Evolutionary conservation across 2,113 vertebrate species (phyloP).

Genomic region (Dasyurus viverrinus): DNA sequence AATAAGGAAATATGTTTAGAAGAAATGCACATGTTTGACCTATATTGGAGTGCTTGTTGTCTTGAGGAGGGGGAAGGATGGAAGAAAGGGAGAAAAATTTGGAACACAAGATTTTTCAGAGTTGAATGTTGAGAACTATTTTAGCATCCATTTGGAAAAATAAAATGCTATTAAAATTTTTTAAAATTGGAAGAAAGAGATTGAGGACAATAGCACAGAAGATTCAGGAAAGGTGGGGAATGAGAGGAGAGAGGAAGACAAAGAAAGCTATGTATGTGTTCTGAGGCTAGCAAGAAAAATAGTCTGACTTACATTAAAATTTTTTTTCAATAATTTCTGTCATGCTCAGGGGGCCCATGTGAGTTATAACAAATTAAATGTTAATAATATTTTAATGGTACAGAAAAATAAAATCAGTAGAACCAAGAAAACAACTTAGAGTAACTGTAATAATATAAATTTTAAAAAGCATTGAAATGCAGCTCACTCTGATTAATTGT

Average conservation of each 20-base stretch:
- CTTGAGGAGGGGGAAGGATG: too few species aligned
- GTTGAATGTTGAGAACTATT: too few species aligned
- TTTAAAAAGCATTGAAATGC: not conserved
- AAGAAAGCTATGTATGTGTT: not conserved
- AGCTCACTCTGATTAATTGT: not conserved
- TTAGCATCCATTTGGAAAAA: too few species aligned
- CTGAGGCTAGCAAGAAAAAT: not conserved
- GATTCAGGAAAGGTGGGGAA: too few species aligned
- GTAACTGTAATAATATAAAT: not conserved
- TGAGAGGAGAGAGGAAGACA: not conserved
- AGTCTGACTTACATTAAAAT: slow-evolving; percentile 1
- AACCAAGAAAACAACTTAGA: not conserved
- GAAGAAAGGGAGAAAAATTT: too few species aligned
- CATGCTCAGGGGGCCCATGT: not conserved
- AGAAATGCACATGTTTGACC: too few species aligned
- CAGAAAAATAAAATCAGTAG: not conserved
- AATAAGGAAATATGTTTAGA: too few species aligned
- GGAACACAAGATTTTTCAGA: too few species aligned
- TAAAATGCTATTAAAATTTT: too few species aligned
- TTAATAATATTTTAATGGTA: not conserved
- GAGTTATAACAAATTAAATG: not conserved
- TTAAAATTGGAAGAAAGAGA: too few species aligned
- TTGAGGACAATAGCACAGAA: fast-evolving
- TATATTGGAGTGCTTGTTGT: too few species aligned
- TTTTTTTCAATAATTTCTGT: not conserved